Evolutionary conservation across 1,140 invertebrate genomes (phyloP).

Genomic region (Drosophila micromelanica): DNA sequence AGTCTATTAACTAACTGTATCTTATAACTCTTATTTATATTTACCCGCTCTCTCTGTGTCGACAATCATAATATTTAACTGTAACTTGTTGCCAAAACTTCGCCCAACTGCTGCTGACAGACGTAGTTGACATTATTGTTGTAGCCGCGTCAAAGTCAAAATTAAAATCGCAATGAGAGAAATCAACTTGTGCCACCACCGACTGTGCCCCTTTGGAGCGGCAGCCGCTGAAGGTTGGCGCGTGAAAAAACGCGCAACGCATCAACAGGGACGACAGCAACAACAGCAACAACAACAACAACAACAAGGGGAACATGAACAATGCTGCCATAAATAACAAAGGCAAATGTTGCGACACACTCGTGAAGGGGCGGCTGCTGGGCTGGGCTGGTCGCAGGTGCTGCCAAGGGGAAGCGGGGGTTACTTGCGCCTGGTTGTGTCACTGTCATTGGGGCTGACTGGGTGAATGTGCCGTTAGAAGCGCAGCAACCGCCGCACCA

Average conservation of each 20-base stretch:
- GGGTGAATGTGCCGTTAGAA: conserved; percentile 67
- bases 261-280: conserved; percentile 49
- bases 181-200: conserved; percentile 50
- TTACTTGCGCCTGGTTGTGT: conserved; percentile 19
- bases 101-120: conserved; percentile 53
- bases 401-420: conserved; percentile 10
- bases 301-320: conserved; percentile 58
- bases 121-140: conserved; percentile 28
- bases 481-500: conserved; percentile 36
- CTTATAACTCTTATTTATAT: too few relatives aligned
- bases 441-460: conserved; percentile 18
- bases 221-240: conserved; percentile 28
- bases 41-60: not conserved
- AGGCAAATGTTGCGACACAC: conserved; percentile 64
- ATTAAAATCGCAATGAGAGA: conserved; percentile 59
- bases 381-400: conserved; percentile 31
- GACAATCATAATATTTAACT: not conserved
- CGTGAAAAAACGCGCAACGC: conserved; percentile 62
- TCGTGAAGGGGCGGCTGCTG: conserved; percentile 24
- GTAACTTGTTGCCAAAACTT: conserved; percentile 28
- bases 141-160: conserved; percentile 46
- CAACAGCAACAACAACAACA: conserved; percentile 31
- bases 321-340: conserved; percentile 79
- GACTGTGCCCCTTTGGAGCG: conserved; percentile 8
- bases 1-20: not conserved